A percentile compares a stretch with the other conserved stretches of the same genome.
These are phyloP conservation scores for Chironomus tepperi DNA, from an alignment of 1,140 invertebrate species.

Conservation along the genomic window DNA sequence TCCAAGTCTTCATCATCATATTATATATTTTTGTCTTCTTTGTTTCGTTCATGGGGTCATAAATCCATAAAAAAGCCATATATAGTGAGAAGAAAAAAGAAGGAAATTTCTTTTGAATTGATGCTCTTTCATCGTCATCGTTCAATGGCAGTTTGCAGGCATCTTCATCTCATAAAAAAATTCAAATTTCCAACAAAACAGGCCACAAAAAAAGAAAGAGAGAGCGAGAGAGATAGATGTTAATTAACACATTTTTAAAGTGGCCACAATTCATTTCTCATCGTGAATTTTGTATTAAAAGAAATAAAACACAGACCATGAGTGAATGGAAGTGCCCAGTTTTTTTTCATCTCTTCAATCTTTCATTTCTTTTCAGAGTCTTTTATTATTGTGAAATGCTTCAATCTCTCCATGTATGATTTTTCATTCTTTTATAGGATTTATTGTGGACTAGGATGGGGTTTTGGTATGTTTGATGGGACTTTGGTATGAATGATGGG, in stretches of 20 bases:
- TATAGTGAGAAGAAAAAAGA: too few relatives aligned
- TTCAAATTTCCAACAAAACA: background rate
- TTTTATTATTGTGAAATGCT: background rate
- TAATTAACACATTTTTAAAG: conserved; percentile 20
- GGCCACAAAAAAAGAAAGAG: too few relatives aligned
- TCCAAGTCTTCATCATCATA: too few relatives aligned
- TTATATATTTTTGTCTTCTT: too few relatives aligned
- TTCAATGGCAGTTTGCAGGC: too few relatives aligned
- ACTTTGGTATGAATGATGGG: too few relatives aligned
- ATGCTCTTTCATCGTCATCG: background rate
- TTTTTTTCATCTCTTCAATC: background rate
- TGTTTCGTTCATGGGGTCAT: background rate
- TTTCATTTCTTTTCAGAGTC: background rate
- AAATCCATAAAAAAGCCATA: background rate
- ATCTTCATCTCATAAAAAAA: background rate
- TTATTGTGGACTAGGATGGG: background rate
- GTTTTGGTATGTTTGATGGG: too few relatives aligned
- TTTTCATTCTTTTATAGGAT: background rate
- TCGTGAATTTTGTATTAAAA: background rate
- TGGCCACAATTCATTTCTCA: conserved; percentile 14
- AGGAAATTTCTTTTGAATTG: background rate
- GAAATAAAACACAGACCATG: too few relatives aligned
- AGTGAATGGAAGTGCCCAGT: background rate
- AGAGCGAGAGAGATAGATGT: background rate
- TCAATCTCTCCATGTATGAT: background rate